Conservation (phyloP, 2,113 vertebrate species). For the Desmodus rotundus region DNA sequence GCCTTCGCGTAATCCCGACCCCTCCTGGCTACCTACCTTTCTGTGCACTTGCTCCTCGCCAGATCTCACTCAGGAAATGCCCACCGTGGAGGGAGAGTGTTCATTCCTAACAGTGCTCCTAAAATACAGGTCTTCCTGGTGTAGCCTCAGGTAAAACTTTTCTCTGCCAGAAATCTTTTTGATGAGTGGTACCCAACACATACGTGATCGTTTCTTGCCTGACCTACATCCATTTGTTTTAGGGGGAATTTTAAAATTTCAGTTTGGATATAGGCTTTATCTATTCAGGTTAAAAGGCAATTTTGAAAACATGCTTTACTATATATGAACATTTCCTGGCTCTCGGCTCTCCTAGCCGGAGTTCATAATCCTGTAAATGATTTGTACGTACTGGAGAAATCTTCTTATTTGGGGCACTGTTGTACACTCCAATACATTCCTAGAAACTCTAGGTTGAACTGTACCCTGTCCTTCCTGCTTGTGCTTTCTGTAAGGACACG, state of each 20-base stretch:
- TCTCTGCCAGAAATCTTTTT: neutral
- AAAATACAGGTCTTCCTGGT: neutral
- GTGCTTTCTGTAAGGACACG: constrained; percentile 8
- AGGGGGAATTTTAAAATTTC: neutral
- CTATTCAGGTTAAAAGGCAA: neutral
- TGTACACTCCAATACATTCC: neutral
- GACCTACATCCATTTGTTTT: neutral
- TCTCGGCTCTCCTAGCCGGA: neutral
- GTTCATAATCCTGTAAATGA: neutral
- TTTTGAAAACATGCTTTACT: neutral
- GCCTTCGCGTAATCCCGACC: neutral
- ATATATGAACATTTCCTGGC: neutral
- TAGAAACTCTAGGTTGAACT: neutral
- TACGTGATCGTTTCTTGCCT: neutral
- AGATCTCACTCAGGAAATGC: neutral
- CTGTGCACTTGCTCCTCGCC: neutral
- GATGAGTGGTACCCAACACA: neutral
- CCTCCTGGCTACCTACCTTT: neutral
- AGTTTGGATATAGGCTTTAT: neutral
- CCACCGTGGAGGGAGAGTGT: neutral
- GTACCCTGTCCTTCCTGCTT: neutral
- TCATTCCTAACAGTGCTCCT: neutral
- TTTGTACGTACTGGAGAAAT: neutral
- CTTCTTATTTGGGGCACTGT: neutral
- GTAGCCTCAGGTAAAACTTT: neutral